Evolutionary conservation across 1,140 invertebrate genomes (phyloP), one percentile per base, ranked within the genome.

Genomic region (Melanaphis sacchari): DNA sequence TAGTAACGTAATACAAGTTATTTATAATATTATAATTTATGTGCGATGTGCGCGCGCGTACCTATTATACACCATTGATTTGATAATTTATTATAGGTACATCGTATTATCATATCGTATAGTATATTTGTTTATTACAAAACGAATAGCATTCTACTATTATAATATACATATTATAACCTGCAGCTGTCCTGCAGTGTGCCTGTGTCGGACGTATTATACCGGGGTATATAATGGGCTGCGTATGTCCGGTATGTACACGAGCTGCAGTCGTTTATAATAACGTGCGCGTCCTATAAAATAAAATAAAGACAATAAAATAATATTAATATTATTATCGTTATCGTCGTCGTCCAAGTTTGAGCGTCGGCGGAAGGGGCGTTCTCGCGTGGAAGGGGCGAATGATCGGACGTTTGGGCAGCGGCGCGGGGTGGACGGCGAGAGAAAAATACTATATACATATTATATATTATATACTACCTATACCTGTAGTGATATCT

Each of bases 61-160:
- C 59, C 59, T 66, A 59, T 59, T 59, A 4, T 59, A 11, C 54
- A 59, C 31, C 59, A 66, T 66, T n/a, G 31, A 66, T 66, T 66
- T n/a, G 31, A 66, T 66, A 66, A 66, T 66, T 66, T 76, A 76
- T n/a, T 76, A 76, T n/a, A n/a, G n/a, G n/a, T n/a, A 76, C 59
- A 15, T 18, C n/a, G 31, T 49, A 49, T 46, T 2, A 49, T 49
- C 15, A 18, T 31, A 31, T 59, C n/a, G 1, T 18, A n/a, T 15
- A 66, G 31, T 66, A 18, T n/a, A 66, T n/a, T 76, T 76, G 59
- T 76, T 76, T 76, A 76, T n/a, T 31, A 66, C 31, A 54, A 4
- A 76, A 18, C 59, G 31, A 36, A n/a, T 18, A 21, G 18, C 9
- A 43, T n/a, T 76, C 59, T 5, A n/a, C 15, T 76, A 11, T 66